phyloP scores from a whole-genome alignment of 2,888 invertebrate genomes.

The Habroteleia sp. region DNA sequence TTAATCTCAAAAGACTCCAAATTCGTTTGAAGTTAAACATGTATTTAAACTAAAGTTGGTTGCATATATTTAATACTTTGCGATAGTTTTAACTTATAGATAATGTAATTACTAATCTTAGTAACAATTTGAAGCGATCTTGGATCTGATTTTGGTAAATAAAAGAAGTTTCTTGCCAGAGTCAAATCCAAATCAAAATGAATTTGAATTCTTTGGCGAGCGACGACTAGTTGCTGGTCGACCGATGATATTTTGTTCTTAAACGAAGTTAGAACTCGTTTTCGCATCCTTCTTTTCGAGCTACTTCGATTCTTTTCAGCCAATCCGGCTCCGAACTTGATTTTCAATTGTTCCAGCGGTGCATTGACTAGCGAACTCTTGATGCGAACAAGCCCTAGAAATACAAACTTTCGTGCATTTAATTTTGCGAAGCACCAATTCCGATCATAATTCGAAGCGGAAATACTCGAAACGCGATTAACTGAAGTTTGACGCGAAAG shows the following conservation, averaged over 20 bases:
- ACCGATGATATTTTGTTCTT: slow-evolving; percentile 4
- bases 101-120: too few species aligned
- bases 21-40: too few species aligned
- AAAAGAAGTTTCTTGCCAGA: too few species aligned
- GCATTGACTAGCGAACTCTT: slow-evolving; percentile 1
- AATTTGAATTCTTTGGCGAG: slow-evolving; percentile 20
- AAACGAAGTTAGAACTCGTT: slow-evolving; percentile 17
- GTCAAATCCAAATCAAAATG: slow-evolving; percentile 12
- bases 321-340: slow-evolving; percentile 5
- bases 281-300: slow-evolving; percentile 1
- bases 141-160: too few species aligned
- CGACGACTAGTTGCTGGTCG: slow-evolving; percentile 10
- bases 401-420: slow-evolving; percentile 32
- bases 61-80: too few species aligned
- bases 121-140: too few species aligned
- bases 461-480: slow-evolving; percentile 27
- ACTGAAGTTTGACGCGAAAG: slow-evolving; percentile 9
- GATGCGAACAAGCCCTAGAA: slow-evolving; percentile 2
- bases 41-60: too few species aligned
- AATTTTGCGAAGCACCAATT: slow-evolving; percentile 29
- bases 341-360: not conserved
- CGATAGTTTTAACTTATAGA: too few species aligned
- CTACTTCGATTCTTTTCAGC: not conserved
- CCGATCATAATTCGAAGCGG: slow-evolving; percentile 10
- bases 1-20: too few species aligned